phyloP scores from a whole-genome alignment of 2,797 vertebrate species.

The Microctenopoma lineatum region DNA sequence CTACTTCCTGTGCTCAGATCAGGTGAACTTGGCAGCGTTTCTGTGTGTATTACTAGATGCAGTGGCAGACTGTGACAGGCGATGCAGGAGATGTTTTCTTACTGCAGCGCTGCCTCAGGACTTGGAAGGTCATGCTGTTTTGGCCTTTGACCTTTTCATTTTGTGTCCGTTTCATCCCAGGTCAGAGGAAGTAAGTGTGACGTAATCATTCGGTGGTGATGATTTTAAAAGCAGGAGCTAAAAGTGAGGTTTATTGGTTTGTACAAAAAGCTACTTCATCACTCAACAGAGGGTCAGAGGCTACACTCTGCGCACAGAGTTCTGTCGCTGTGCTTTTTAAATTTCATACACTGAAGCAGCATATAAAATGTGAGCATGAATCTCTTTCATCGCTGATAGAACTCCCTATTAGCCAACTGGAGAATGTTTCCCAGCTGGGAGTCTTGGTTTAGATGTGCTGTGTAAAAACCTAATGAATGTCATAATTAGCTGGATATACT shows the following conservation, averaged over 20 bases:
- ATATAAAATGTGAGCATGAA: slow-evolving; percentile 53
- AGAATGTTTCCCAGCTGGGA: slow-evolving; percentile 66
- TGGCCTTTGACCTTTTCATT: too few relatives aligned
- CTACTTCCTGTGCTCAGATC: too few relatives aligned
- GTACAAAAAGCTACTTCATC: not conserved
- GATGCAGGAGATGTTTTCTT: too few relatives aligned
- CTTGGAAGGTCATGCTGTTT: too few relatives aligned
- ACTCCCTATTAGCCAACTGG: slow-evolving; percentile 60
- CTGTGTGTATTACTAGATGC: too few relatives aligned
- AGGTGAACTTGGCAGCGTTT: too few relatives aligned
- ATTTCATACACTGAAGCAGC: slow-evolving; percentile 23
- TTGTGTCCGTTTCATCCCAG: too few relatives aligned
- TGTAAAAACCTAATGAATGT: slow-evolving; percentile 73
- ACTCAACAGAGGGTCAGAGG: slow-evolving; percentile 1
- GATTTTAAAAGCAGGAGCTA: too few relatives aligned
- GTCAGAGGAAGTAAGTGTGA: too few relatives aligned
- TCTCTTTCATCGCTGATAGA: slow-evolving; percentile 64
- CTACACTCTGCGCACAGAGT: not conserved
- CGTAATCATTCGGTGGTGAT: not conserved
- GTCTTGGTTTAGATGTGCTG: slow-evolving; percentile 63
- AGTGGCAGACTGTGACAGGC: too few relatives aligned
- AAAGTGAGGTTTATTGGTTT: not conserved
- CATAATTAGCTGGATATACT: slow-evolving; percentile 74
- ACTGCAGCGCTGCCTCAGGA: too few relatives aligned
- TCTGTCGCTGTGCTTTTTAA: not conserved